Base-by-base conservation (phyloP, 2,888 invertebrate genomes). In the Mystacides longicornis region DNA sequence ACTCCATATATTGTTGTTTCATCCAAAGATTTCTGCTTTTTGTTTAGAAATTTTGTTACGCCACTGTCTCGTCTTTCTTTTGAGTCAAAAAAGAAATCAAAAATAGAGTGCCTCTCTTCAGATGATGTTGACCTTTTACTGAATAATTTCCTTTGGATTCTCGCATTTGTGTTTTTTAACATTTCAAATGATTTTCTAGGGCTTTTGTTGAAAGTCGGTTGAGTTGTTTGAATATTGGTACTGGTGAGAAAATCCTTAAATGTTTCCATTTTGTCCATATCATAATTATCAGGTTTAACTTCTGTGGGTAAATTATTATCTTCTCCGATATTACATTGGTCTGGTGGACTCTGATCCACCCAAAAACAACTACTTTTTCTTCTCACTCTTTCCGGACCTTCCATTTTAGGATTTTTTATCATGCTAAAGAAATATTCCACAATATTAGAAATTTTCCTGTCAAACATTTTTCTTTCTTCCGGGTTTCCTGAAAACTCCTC, bases 361-460 rank as follows among this genome's bases (percentile, higher is more conserved):
- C 67, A 76, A 51, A 76, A 75, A 49, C 77, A 77, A 57, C 74
- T 76, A 43, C 72, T 68, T 60, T 76, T 77, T 9, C 77, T 64
- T 1, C 59, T 48, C 3, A 45, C 59, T 33, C 55, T 51, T n/a
- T 74, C 73, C 1, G 49, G n/a, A 9, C 72, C 72, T 37, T 69
- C 63, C 11, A 37, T 21, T 56, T 59, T 73, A 54, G 77, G 76
- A 60, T 74, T 75, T 62, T 75, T 77, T 0, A 77, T 76, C 49
- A 77, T 74, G 1, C 76, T 75, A 45, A 77, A 77, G 64, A 77
- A 76, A 65, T 77, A 77, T 55, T 77, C 77, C 7, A 77, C 75
- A 4, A 77, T 62, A 60, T 74, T 75, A 1, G 76, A 75, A 19
- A 77, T 74, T 59, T 75, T 68, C 54, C 70, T 68, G 37, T 77